Base-by-base conservation (phyloP, 2,797 vertebrate species). In the Presbytis comata region DNA sequence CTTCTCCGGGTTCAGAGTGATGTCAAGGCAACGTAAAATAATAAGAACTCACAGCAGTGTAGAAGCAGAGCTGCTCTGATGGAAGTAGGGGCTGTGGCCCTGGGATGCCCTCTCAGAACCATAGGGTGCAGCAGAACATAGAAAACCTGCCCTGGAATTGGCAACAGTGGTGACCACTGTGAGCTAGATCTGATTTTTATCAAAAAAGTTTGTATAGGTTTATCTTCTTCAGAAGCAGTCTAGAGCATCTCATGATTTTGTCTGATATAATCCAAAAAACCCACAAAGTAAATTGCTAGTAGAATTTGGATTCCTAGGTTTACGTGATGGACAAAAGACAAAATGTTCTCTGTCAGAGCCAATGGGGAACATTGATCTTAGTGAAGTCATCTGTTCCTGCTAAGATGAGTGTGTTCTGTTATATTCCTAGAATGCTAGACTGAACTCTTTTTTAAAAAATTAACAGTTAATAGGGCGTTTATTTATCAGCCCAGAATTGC, bases 161-260 rank as follows among this genome's bases (percentile, higher is more conserved):
- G 61, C 5, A 0, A 33, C 44, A 0, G 30, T 26, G 16, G 26
- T 24, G 16, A 9, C 55, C 21, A 1, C 70, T 19, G 2, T 59
- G 22, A 8, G 10, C 4, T 0, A 67, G 12, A 11, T 26, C 33
- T 28, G 39, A 30, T 12, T 13, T 46, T 48, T 85, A 6, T 64
- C 53, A 8, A 0, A 19, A 80, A 24, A 3, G 6, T 72, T 28
- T 61, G 8, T n/a, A 3, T 22, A 67, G 48, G 36, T 17, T 0
- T 48, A 8, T 39, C 53, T 67, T 89, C 14, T 50, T 12, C 44
- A 70, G 5, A 41, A 55, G 9, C 6, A 39, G 39, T 22, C 22
- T 8, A 11, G 26, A 19, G 24, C 4, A 11, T 33, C 78, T 26
- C n/a, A 2, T 55, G 61, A 30, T 72, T 61, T 79, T 57, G 26